Base-by-base conservation (phyloP, 2,113 vertebrate genomes). In the Eolophus roseicapilla region DNA sequence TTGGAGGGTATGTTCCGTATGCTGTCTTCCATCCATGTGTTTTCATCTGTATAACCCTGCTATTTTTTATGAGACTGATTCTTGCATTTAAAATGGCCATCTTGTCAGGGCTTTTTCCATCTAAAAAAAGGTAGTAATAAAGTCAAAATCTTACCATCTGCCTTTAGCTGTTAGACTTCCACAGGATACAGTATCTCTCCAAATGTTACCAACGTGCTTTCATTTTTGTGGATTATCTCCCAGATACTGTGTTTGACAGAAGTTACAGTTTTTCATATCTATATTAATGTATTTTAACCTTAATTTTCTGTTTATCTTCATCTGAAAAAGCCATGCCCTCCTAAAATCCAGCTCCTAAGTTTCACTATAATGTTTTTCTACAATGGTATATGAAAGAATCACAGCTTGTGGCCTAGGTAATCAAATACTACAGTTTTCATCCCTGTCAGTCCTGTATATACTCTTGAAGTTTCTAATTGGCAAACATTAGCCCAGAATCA, bases 21-120 rank as follows among this genome's bases (percentile, higher is more conserved):
- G 17, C 4, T 46, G 1, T 50, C 17, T 81, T 76, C 69, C 5
- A 14, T 39, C 18, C 17, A 8, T 41, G 29, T 39, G 33, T 80
- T 89, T 93, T 31, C 12, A 28, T 39, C 43, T 76, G 12, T 15
- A 7, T 75, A 80, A 74, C 13, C 31, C 17, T 71, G 70, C 27
- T 77, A 17, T 16, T 65, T 77, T 52, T 52, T 1, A 17, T 46
- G 9, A 60, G 20, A 23, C 78, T 82, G 83, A 31, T 68, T 75
- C 20, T 55, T 76, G 41, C 27, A 23, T 70, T 57, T 23, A 13
- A 85, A 81, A 15, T 28, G 10, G 12, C 33, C 55, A 70, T 69
- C 9, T 68, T 55, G 33, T 4, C 2, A 0, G 9, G 10, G 0
- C 62, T 62, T 43, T 70, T 44, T 7, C 14, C 8, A 6, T 6